Evolutionary conservation across 2,888 invertebrate genomes (phyloP).

Genomic region (Acronicta aceris): DNA sequence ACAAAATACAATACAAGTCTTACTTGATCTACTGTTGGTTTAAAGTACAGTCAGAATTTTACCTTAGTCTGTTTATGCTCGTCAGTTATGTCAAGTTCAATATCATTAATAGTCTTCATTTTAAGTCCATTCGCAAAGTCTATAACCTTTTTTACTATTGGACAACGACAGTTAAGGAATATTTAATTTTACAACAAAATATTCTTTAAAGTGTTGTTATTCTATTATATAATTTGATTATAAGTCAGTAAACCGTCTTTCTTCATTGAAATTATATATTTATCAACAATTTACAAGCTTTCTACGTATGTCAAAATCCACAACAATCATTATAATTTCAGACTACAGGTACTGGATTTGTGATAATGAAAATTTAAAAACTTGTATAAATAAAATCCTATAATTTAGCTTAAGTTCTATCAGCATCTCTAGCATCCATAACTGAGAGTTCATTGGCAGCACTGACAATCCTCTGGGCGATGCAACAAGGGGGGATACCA

Average conservation of each 20-base stretch:
- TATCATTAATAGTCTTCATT: neutral
- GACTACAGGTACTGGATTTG: too few species aligned
- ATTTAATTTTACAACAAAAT: neutral
- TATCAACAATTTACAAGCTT: too few species aligned
- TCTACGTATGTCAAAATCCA: neutral
- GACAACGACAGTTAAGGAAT: neutral
- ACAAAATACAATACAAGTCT: constrained; percentile 3
- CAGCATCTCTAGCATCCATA: constrained; percentile 49
- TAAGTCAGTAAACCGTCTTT: neutral
- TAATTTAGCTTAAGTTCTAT: constrained; percentile 23
- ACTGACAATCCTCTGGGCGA: constrained; percentile 67
- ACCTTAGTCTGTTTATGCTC: neutral
- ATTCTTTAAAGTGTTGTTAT: neutral
- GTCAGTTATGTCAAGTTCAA: neutral
- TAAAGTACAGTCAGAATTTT: constrained; percentile 1
- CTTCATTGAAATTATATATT: neutral
- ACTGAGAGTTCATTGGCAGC: constrained; percentile 60
- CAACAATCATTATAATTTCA: neutral
- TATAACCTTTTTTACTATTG: neutral
- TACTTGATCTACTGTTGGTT: neutral
- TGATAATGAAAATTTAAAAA: neutral
- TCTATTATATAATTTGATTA: neutral
- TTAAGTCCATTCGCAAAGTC: constrained; percentile 4
- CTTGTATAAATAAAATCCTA: neutral
- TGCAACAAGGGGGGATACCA: constrained; percentile 62